Conservation (phyloP, 1,140 invertebrate genomes). For the Chlorops oryzae region DNA sequence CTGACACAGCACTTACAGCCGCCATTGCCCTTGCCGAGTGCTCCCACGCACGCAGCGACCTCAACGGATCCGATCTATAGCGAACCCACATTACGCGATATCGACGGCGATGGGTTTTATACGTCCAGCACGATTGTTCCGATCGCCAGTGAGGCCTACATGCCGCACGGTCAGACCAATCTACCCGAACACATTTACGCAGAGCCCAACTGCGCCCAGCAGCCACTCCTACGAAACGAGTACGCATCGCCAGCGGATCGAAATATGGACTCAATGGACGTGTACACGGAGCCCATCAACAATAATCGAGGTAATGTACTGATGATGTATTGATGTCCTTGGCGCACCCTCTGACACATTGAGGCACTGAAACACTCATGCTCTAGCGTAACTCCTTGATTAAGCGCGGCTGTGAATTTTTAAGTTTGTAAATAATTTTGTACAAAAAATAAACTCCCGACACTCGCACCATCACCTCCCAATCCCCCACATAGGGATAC, state of each 20-base stretch:
- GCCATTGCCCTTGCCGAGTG: constrained; percentile 1
- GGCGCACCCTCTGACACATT: too few relatives aligned
- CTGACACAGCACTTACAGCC: constrained; percentile 24
- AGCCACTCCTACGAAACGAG: constrained; percentile 25
- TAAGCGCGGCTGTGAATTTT: too few relatives aligned
- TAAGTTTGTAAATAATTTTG: too few relatives aligned
- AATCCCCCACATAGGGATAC: too few relatives aligned
- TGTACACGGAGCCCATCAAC: constrained; percentile 34
- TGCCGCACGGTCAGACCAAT: constrained; percentile 5
- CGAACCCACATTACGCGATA: constrained; percentile 5
- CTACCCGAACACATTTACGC: constrained; percentile 29
- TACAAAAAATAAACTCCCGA: too few relatives aligned
- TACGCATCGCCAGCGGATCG: constrained; percentile 29
- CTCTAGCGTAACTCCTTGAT: too few relatives aligned
- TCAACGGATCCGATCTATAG: constrained; percentile 14
- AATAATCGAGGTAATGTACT: constrained; percentile 22
- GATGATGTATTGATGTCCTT: too few relatives aligned
- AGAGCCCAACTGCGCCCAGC: constrained; percentile 21
- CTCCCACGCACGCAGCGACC: too few relatives aligned
- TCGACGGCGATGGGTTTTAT: constrained; percentile 5
- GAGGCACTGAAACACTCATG: too few relatives aligned
- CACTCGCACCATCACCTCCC: too few relatives aligned
- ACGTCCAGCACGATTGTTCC: constrained; percentile 7
- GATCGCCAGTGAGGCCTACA: not conserved
- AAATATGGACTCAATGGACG: constrained; percentile 11